A percentile compares a stretch with the other conserved stretches of the same genome.
phyloP scores from a whole-genome alignment of 2,797 vertebrate genomes.

The Enteromius thamalakanensis region DNA sequence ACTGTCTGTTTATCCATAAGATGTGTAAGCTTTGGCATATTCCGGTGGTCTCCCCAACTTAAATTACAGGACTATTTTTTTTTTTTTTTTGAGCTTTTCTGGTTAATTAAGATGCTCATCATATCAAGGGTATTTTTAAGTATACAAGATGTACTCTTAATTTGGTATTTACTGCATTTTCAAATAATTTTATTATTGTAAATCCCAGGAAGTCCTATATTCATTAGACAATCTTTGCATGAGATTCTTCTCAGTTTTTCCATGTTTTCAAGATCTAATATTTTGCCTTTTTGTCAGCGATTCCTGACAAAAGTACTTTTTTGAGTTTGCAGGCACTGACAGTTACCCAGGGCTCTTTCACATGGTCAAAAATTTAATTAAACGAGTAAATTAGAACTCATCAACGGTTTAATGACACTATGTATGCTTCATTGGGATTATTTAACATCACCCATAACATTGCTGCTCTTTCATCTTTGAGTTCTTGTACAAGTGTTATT shows the following conservation, averaged over 20 bases:
- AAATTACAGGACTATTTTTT: slow-evolving; percentile 44
- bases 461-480: slow-evolving; percentile 63
- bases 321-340: neutral
- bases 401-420: slow-evolving; percentile 52
- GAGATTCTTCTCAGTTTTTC: slow-evolving; percentile 24
- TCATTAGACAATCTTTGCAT: slow-evolving; percentile 16
- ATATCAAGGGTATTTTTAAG: slow-evolving; percentile 29
- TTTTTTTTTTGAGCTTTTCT: slow-evolving; percentile 1
- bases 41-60: slow-evolving; percentile 46
- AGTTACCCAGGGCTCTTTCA: neutral
- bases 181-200: neutral
- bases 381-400: slow-evolving; percentile 27
- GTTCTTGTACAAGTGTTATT: slow-evolving; percentile 66
- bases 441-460: slow-evolving; percentile 56
- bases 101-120: slow-evolving; percentile 28
- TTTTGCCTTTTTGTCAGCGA: neutral
- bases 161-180: slow-evolving; percentile 25
- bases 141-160: slow-evolving; percentile 13
- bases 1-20: slow-evolving; percentile 49
- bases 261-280: neutral
- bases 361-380: neutral
- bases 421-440: slow-evolving; percentile 52
- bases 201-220: slow-evolving; percentile 7
- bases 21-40: slow-evolving; percentile 43
- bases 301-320: slow-evolving; percentile 15